Evolutionary conservation across 2,113 vertebrate species (phyloP).

Genomic region (Brevimyrus niger): DNA sequence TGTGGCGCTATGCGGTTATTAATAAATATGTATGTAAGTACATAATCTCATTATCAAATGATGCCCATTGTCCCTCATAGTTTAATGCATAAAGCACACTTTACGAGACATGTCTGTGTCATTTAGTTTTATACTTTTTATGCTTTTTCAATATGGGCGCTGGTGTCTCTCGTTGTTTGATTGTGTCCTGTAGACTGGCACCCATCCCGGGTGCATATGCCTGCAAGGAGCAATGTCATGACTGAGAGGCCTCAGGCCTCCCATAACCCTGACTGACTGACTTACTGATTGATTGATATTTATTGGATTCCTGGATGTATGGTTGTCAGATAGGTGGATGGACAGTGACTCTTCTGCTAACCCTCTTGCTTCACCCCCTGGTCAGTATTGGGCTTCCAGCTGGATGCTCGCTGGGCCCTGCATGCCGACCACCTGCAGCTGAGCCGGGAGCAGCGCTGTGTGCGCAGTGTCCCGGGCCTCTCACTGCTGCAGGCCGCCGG

Average conservation of each 20-base stretch:
- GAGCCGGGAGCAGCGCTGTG: constrained; percentile 86
- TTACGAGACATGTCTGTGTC: neutral
- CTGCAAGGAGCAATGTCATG: neutral
- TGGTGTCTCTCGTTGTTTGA: neutral
- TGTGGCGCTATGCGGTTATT: neutral
- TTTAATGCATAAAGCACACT: neutral
- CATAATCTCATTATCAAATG: neutral
- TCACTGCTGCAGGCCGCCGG: constrained; percentile 68
- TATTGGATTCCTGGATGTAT: neutral
- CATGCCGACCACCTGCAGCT: constrained; percentile 85
- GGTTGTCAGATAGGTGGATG: neutral
- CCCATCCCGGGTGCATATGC: neutral
- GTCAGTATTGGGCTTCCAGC: constrained; percentile 88
- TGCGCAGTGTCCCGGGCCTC: constrained; percentile 71
- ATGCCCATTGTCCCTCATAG: neutral
- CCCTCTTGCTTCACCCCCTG: neutral
- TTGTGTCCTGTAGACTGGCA: neutral
- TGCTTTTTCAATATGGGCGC: neutral
- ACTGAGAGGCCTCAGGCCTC: neutral
- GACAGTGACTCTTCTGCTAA: neutral
- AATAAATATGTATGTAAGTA: neutral
- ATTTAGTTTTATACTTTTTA: neutral
- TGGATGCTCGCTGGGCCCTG: constrained; percentile 88
- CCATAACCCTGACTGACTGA: neutral
- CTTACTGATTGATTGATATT: neutral